Evolutionary conservation across 2,113 vertebrate genomes (phyloP).

Genomic region (Seriola aureovittata): DNA sequence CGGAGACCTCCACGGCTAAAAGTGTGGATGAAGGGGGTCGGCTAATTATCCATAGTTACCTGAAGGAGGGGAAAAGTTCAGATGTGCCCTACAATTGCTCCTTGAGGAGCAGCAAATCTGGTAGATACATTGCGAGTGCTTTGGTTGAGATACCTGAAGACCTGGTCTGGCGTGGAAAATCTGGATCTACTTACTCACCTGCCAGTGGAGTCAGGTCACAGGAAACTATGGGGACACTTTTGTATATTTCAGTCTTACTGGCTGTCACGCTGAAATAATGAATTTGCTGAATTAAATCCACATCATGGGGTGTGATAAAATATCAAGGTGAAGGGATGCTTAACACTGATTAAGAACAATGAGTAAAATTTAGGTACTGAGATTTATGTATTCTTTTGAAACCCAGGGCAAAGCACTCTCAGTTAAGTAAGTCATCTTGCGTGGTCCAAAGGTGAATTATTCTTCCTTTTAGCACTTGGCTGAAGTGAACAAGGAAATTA

Average conservation of each 20-base stretch:
- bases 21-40: constrained; percentile 34
- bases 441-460: constrained; percentile 23
- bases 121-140: constrained; percentile 48
- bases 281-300: not conserved
- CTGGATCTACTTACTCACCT: rapidly evolving
- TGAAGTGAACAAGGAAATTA: constrained; percentile 31
- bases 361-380: constrained; percentile 39
- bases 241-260: constrained; percentile 26
- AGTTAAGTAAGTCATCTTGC: constrained; percentile 19
- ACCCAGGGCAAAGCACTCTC: not conserved
- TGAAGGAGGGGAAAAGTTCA: not conserved
- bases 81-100: constrained; percentile 57
- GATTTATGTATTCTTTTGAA: not conserved
- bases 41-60: constrained; percentile 54
- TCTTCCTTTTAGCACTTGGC: not conserved
- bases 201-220: not conserved
- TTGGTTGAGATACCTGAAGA: not conserved
- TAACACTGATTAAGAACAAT: not conserved
- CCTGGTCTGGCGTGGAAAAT: rapidly evolving
- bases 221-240: not conserved
- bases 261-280: constrained; percentile 22
- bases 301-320: not conserved
- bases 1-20: not conserved
- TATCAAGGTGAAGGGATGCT: not conserved
- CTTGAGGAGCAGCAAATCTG: constrained; percentile 47